Evolutionary conservation across 2,888 invertebrate species (phyloP).

Genomic region (Eupithecia inturbata): DNA sequence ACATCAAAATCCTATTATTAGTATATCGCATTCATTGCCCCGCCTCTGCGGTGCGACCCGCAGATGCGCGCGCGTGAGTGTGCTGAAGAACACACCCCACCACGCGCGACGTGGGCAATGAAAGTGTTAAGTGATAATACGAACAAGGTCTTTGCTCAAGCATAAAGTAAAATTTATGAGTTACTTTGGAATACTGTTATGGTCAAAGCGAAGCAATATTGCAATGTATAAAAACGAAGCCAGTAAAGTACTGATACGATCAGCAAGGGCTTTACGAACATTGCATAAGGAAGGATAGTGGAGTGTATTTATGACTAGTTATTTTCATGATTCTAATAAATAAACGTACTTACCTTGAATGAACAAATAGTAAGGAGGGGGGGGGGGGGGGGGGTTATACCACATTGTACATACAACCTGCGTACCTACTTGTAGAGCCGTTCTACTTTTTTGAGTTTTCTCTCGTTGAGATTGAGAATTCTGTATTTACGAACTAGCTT

Average conservation of each 20-base stretch:
- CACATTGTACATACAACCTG: background rate
- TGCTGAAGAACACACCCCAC: background rate
- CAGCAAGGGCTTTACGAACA: conserved; percentile 24
- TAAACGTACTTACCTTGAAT: conserved; percentile 1
- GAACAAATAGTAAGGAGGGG: background rate
- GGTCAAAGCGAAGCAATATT: conserved; percentile 1
- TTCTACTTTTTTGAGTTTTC: too few relatives aligned
- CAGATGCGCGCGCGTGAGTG: background rate
- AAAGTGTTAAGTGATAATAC: background rate
- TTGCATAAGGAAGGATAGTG: conserved; percentile 32
- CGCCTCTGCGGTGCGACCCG: background rate
- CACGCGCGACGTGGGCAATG: background rate
- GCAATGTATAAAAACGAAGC: conserved; percentile 16
- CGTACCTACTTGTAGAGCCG: too few relatives aligned
- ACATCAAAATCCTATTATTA: background rate
- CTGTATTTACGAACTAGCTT: too few relatives aligned
- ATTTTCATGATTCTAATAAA: conserved; percentile 21
- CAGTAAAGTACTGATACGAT: conserved; percentile 27
- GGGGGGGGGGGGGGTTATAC: background rate
- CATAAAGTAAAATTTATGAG: background rate
- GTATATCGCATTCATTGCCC: background rate
- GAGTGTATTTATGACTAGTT: conserved; percentile 17
- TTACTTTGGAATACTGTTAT: background rate
- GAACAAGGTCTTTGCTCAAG: background rate
- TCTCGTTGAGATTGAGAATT: too few relatives aligned